Evolutionary conservation across 2,113 vertebrate species (phyloP).

Genomic region (Ochotona curzoniae): DNA sequence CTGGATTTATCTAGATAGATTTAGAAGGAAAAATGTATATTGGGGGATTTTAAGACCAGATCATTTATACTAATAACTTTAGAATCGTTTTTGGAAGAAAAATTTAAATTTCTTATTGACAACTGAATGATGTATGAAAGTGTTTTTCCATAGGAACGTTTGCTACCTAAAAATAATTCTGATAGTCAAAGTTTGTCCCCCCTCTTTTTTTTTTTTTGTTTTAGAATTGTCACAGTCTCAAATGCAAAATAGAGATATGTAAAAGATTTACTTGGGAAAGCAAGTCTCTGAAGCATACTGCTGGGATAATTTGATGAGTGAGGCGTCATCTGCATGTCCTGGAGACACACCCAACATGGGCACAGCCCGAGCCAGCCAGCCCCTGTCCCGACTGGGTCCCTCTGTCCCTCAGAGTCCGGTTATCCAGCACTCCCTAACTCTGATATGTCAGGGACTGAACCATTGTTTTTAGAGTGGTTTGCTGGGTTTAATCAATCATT

Average conservation of each 20-base stretch:
- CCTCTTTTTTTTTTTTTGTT: neutral
- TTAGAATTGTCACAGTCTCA: neutral
- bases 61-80: neutral
- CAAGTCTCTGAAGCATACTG: neutral
- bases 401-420: neutral
- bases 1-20: neutral
- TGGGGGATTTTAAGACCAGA: neutral
- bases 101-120: neutral
- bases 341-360: neutral
- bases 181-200: neutral
- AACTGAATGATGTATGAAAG: neutral
- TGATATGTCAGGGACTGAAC: neutral
- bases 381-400: too few relatives aligned
- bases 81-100: neutral
- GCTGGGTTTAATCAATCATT: neutral
- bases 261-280: neutral
- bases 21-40: neutral
- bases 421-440: neutral
- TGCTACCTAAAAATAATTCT: neutral
- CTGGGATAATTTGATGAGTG: neutral
- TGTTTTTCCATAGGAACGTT: too few relatives aligned
- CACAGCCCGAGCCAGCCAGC: too few relatives aligned
- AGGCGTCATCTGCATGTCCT: neutral
- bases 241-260: neutral
- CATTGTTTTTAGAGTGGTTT: neutral